Conservation (phyloP, 2,888 invertebrate species). For the Gasteruption jaculator region DNA sequence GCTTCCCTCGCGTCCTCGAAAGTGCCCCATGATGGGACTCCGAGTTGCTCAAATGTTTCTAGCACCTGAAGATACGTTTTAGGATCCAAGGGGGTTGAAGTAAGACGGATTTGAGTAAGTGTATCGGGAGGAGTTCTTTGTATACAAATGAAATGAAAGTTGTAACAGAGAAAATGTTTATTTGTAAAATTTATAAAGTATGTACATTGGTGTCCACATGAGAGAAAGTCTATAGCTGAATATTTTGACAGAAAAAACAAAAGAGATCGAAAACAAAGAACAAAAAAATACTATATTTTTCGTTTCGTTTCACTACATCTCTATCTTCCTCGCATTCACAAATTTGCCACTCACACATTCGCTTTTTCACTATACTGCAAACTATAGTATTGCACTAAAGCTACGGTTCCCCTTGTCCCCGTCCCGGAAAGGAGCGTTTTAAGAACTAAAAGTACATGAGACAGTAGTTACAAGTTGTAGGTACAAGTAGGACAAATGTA, state of each 20-base stretch:
- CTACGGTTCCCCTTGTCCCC: not conserved
- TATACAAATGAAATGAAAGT: constrained; percentile 50
- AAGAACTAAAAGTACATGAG: no score
- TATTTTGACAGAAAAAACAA: constrained; percentile 40
- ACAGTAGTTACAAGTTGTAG: no score
- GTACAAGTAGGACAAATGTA: no score
- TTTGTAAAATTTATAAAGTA: constrained; percentile 49
- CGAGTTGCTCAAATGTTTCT: no score
- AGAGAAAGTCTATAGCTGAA: constrained; percentile 48
- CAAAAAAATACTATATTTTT: constrained; percentile 19
- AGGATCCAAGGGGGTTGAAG: no score
- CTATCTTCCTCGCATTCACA: constrained; percentile 19
- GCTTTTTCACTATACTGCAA: constrained; percentile 3
- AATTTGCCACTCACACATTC: constrained; percentile 18
- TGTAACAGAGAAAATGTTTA: constrained; percentile 50
- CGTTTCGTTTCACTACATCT: constrained; percentile 6
- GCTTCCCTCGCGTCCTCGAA: no score
- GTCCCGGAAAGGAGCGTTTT: no score
- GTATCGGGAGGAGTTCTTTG: constrained; percentile 31
- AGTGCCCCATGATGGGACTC: no score
- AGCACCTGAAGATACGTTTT: no score
- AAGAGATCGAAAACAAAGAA: not conserved
- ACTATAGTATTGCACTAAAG: no score
- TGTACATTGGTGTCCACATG: constrained; percentile 50
- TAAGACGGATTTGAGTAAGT: no score